Base-by-base conservation (phyloP, 2,888 invertebrate genomes). In the Cordilura impudica region DNA sequence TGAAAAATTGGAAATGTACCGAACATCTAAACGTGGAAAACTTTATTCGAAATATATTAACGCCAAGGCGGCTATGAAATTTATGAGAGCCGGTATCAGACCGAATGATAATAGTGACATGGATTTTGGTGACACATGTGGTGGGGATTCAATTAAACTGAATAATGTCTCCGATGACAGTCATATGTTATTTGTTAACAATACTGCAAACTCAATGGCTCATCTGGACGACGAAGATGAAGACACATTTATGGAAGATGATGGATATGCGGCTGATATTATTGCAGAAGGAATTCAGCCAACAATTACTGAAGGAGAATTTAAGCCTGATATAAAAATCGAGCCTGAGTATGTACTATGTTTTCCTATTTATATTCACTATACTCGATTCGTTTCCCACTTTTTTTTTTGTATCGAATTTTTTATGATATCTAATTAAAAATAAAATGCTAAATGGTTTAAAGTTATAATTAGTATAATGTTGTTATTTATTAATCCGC, bases 21-120 rank as follows among this genome's bases (percentile, higher is more conserved):
- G 86, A 63, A 86, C 84, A 8, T 85, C 86, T 65, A 81, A 87
- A 4, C 83, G 87, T 1, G 86, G 86, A 61, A 87, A 86, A 79
- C 85, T 86, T 65, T 86, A 86, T 43, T 85, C 85, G 3, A 65
- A 86, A 7, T 86, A 85, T 47, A 85, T 86, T 14, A 87, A 87
- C 45, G 35, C 19, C 14, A 56, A 35, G 39, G 35, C 35, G 2
- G 35, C 35, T 4, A 39, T 39, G 26, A 26, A 26, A 26, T 26
- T 26, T 26, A 4, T 26, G 6, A 3, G 26, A 4, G 26, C 21
- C n/a, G 54, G 18, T 14, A 31, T 16, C n/a, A n/a, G n/a, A n/a
- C n/a, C n/a, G 14, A 26, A 10, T 31, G 51, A 26, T 4, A 51
- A 26, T 26, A 23, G 51, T 51, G 51, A 51, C 2, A 51, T 26